phyloP scores from a whole-genome alignment of 2,888 invertebrate genomes.

The Cantharis rustica region DNA sequence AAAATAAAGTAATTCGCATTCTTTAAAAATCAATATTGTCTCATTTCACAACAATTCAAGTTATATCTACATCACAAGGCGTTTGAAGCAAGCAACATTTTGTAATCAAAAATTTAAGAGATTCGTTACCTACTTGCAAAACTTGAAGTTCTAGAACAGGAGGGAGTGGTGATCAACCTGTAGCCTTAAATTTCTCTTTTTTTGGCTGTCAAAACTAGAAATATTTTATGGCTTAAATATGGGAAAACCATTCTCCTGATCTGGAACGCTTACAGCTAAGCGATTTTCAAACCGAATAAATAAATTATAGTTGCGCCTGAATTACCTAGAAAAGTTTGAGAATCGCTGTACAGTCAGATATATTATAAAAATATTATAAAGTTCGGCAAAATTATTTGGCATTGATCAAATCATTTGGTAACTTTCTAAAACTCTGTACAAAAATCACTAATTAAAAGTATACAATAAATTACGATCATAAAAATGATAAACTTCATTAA shows the following conservation, averaged over 20 bases:
- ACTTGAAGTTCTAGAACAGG: neutral
- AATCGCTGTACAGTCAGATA: neutral
- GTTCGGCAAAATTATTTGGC: neutral
- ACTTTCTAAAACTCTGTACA: neutral
- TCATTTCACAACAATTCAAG: neutral
- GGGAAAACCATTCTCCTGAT: neutral
- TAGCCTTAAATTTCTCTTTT: neutral
- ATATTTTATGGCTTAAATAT: neutral
- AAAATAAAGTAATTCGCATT: neutral
- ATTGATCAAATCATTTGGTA: neutral
- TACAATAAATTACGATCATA: conserved; percentile 82
- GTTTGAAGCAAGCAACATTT: neutral
- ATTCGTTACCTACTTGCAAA: neutral
- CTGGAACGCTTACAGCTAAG: neutral
- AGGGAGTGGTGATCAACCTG: neutral
- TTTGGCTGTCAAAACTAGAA: neutral
- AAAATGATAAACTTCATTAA: conserved; percentile 84
- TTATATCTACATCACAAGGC: neutral
- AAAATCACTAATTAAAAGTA: conserved; percentile 60
- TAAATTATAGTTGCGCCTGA: neutral
- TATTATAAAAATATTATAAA: neutral
- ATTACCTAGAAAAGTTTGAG: neutral
- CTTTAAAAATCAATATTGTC: neutral
- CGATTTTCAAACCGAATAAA: neutral
- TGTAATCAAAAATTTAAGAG: neutral